Conservation (phyloP, 2,113 vertebrate genomes). For the zebrafish (Danio rerio) region DNA sequence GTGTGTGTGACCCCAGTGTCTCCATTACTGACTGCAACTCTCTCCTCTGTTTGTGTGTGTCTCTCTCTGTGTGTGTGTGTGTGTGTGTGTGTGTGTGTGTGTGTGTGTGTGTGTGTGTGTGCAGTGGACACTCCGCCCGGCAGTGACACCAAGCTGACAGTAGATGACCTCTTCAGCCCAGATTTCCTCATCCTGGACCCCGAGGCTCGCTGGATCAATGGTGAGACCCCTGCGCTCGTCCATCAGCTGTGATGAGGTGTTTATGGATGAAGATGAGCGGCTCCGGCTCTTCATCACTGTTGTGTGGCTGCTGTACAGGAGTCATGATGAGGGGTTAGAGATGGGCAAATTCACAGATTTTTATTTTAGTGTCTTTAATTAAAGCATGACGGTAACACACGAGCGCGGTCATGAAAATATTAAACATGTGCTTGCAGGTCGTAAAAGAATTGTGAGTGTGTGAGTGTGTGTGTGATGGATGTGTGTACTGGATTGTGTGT, state of each 20-base stretch:
- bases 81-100: conserved; percentile 27
- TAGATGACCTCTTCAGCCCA: conserved; percentile 93
- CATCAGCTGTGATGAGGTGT: not conserved
- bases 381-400: too few species aligned
- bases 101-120: conserved; percentile 39
- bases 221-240: conserved; percentile 73
- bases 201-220: conserved; percentile 93
- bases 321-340: too few species aligned
- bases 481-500: too few species aligned
- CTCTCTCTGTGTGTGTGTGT: conserved; percentile 27
- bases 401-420: too few species aligned
- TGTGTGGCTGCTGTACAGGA: too few species aligned
- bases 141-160: conserved; percentile 87
- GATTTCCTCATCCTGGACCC: conserved; percentile 89
- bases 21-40: not conserved
- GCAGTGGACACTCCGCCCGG: conserved; percentile 87
- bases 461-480: too few species aligned
- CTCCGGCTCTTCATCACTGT: too few species aligned
- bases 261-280: too few species aligned
- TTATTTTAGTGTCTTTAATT: too few species aligned
- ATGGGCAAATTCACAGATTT: too few species aligned
- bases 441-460: too few species aligned
- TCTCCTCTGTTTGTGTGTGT: not conserved
- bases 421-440: too few species aligned
- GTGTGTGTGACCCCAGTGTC: not conserved